Conservation (phyloP, 2,888 invertebrate species). For the Volucella bombylans region DNA sequence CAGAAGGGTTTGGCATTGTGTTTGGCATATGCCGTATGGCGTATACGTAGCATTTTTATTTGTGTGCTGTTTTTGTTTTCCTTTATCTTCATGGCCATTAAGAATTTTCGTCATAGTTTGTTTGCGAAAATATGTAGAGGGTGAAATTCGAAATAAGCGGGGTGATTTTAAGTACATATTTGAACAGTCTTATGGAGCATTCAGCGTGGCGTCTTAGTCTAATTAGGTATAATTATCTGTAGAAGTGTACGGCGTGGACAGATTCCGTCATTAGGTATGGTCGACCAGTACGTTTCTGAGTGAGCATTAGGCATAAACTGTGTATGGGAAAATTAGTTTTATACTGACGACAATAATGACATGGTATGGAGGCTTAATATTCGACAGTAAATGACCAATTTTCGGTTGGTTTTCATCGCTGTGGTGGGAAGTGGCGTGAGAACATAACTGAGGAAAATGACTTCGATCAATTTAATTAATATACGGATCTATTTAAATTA, state of each 20-base stretch:
- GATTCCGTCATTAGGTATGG: background rate
- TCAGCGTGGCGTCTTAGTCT: slow-evolving; percentile 13
- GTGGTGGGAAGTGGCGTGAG: too few species aligned
- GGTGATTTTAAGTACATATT: slow-evolving; percentile 1
- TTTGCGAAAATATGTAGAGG: background rate
- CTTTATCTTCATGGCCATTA: slow-evolving; percentile 18
- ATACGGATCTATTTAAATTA: too few species aligned
- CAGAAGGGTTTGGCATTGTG: background rate
- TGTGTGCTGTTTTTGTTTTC: background rate
- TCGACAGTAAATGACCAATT: too few species aligned
- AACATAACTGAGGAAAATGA: too few species aligned
- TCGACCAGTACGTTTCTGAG: too few species aligned
- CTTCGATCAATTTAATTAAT: too few species aligned
- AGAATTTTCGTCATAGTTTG: slow-evolving; percentile 2
- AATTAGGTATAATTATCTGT: slow-evolving; percentile 25
- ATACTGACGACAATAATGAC: too few species aligned
- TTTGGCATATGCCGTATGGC: background rate
- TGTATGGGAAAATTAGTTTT: too few species aligned
- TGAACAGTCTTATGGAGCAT: background rate
- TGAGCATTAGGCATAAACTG: too few species aligned
- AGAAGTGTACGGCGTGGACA: background rate
- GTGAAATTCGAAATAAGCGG: background rate
- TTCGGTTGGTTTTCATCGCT: too few species aligned
- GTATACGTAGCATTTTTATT: slow-evolving; percentile 6
- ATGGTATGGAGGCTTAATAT: too few species aligned